Evolutionary conservation across 2,888 invertebrate genomes (phyloP).

Genomic region (Anoncus sp.): DNA sequence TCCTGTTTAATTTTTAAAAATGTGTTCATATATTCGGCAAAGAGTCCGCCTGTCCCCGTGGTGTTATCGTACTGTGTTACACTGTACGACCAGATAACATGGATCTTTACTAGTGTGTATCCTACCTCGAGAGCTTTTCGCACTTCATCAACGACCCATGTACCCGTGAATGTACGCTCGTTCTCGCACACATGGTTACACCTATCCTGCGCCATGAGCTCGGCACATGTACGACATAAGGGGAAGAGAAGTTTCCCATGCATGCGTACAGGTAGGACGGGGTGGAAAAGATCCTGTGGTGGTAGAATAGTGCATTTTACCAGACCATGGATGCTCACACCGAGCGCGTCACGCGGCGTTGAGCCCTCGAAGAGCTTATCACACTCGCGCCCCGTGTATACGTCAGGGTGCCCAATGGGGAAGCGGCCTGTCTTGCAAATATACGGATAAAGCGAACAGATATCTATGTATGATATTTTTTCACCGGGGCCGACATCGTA

Average conservation of each 20-base stretch:
- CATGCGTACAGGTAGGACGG: no score
- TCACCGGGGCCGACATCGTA: no score
- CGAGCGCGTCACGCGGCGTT: no score
- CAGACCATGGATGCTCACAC: slow-evolving; percentile 66
- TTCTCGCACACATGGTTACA: slow-evolving; percentile 73
- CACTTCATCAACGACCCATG: slow-evolving; percentile 78
- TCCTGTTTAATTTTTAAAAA: slow-evolving; percentile 27
- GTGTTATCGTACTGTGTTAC: slow-evolving; percentile 68
- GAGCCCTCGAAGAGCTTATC: no score
- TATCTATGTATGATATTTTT: no score
- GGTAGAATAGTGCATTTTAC: slow-evolving; percentile 69
- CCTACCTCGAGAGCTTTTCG: slow-evolving; percentile 68
- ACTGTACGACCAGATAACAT: slow-evolving; percentile 77
- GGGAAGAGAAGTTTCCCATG: slow-evolving; percentile 77
- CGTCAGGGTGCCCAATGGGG: no score
- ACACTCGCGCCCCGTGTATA: no score
- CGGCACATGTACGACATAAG: slow-evolving; percentile 76
- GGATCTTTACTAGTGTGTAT: slow-evolving; percentile 52
- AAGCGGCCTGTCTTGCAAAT: no score
- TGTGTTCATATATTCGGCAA: no score
- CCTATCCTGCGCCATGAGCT: no score
- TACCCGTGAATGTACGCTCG: slow-evolving; percentile 71
- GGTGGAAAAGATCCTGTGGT: slow-evolving; percentile 70
- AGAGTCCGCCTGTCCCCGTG: no score
- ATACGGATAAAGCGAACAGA: no score